These are phyloP conservation scores for Loris lydekkerianus DNA, from an alignment of 2,797 vertebrate species.

Conservation along the genomic window DNA sequence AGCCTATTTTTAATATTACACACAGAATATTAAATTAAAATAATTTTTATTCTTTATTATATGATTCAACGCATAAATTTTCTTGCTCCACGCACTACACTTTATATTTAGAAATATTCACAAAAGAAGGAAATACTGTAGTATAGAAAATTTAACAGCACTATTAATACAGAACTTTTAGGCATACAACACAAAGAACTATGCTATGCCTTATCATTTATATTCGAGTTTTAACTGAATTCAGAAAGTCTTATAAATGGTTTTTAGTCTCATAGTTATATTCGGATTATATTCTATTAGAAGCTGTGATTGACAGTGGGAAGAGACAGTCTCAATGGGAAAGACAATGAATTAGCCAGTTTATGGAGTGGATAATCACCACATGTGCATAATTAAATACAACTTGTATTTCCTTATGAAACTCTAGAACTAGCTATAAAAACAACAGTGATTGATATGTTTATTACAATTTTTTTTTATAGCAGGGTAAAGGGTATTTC, in stretches of 20 bases:
- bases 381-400: slow-evolving; percentile 12
- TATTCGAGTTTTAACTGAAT: slow-evolving; percentile 42
- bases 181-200: slow-evolving; percentile 11
- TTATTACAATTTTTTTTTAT: not conserved
- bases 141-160: slow-evolving; percentile 22
- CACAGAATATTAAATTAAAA: slow-evolving; percentile 11
- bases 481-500: not conserved
- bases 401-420: not conserved
- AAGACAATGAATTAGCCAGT: not conserved
- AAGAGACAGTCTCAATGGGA: not conserved
- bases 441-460: not conserved
- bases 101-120: not conserved
- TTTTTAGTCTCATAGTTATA: slow-evolving; percentile 47
- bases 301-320: not conserved
- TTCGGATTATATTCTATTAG: slow-evolving; percentile 20
- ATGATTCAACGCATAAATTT: slow-evolving; percentile 23
- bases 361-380: not conserved
- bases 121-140: not conserved
- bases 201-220: slow-evolving; percentile 37
- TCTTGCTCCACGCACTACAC: slow-evolving; percentile 5
- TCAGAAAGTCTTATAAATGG: not conserved
- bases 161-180: slow-evolving; percentile 57
- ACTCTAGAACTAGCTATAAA: not conserved
- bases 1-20: slow-evolving; percentile 32
- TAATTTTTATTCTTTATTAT: slow-evolving; percentile 38